Percentiles rank a stretch among this genome's conserved stretches.
phyloP scores from a whole-genome alignment of 2,113 vertebrate species.

The Marmota flaviventris region DNA sequence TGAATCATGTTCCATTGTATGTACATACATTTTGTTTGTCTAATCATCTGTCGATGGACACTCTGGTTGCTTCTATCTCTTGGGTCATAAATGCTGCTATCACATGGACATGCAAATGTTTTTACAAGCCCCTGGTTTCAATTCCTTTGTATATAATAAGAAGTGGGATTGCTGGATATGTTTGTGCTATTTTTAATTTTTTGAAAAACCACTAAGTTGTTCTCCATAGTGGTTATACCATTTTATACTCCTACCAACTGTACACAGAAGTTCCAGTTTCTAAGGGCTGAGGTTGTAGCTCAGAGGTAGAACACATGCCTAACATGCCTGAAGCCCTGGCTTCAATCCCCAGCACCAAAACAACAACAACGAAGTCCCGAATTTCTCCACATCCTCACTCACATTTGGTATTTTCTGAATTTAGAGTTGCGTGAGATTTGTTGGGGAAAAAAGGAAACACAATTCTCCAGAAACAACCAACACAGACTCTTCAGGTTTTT shows the following conservation, averaged over 20 bases:
- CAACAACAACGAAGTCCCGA: background rate
- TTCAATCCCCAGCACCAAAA: background rate
- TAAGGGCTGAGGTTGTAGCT: too few relatives aligned
- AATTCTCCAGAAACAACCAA: background rate
- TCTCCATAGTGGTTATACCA: too few relatives aligned
- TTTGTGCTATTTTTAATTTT: background rate
- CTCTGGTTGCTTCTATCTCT: too few relatives aligned
- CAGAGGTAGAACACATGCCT: background rate
- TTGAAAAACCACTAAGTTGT: background rate
- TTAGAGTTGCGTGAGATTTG: background rate
- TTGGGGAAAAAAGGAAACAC: constrained; percentile 1
- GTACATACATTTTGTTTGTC: too few relatives aligned
- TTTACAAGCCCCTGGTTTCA: too few relatives aligned
- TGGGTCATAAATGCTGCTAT: background rate
- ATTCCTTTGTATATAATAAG: background rate
- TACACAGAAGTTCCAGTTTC: too few relatives aligned
- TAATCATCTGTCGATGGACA: too few relatives aligned
- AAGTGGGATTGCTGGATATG: background rate
- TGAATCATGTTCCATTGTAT: too few relatives aligned
- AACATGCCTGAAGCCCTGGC: background rate
- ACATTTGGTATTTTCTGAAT: background rate
- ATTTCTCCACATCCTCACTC: background rate
- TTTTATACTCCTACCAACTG: too few relatives aligned
- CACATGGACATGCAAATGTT: background rate
- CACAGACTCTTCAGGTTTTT: background rate